Percentiles rank a stretch among this genome's conserved stretches.
Conservation (phyloP, 92 coral and sea anemone species). For the Metridium senile region DNA sequence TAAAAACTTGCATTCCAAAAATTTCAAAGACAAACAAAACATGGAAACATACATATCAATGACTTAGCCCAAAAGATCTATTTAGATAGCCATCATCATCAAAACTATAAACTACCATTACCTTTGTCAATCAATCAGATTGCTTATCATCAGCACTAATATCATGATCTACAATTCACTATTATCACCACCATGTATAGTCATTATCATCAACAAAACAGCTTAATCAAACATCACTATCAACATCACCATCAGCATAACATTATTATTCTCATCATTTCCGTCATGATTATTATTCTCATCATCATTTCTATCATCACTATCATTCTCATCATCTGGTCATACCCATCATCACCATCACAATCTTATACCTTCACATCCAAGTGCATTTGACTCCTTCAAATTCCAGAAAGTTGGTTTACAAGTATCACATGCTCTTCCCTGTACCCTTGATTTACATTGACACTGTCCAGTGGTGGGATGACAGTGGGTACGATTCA, state of each 20-base stretch:
- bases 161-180: too few species aligned
- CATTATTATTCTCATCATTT: neutral
- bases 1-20: too few species aligned
- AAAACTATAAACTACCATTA: too few species aligned
- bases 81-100: too few species aligned
- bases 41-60: too few species aligned
- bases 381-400: conserved; percentile 52
- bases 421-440: conserved; percentile 80
- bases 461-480: conserved; percentile 81
- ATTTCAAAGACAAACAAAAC: too few species aligned
- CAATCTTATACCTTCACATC: conserved; percentile 76
- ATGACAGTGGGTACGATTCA: conserved; percentile 66
- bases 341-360: neutral
- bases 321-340: conserved; percentile 1
- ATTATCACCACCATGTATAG: too few species aligned
- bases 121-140: too few species aligned
- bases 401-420: conserved; percentile 80
- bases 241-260: neutral
- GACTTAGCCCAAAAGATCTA: too few species aligned
- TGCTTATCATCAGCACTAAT: too few species aligned
- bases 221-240: too few species aligned
- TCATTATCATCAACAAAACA: too few species aligned
- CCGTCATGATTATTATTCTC: neutral
- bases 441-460: conserved; percentile 77
- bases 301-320: neutral